These are phyloP conservation scores for Ciconia stormi DNA, from an alignment of 2,113 vertebrate species.

Conservation along the genomic window DNA sequence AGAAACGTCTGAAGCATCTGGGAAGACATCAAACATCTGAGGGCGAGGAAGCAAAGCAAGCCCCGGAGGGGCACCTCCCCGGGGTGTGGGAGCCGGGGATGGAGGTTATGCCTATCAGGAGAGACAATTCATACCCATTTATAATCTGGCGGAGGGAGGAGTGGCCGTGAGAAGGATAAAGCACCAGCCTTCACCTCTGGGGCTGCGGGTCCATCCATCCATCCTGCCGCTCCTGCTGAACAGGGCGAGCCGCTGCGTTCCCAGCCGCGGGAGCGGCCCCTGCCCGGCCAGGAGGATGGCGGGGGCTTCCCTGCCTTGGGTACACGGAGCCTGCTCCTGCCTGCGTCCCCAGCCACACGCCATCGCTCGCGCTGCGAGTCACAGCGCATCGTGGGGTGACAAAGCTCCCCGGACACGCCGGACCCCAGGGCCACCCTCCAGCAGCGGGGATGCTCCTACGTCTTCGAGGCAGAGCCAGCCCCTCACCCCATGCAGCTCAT, in stretches of 20 bases:
- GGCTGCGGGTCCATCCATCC: constrained; percentile 16
- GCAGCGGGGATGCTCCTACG: not conserved
- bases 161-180: not conserved
- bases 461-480: not conserved
- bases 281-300: not conserved
- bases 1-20: not conserved
- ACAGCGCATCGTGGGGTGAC: not conserved
- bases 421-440: rapidly evolving
- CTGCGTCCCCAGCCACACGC: not conserved
- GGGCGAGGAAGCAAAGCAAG: not conserved
- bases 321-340: not conserved
- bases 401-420: rapidly evolving
- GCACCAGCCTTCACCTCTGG: not conserved
- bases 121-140: constrained; percentile 14
- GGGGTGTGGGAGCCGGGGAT: not conserved
- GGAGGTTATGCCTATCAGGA: constrained; percentile 28
- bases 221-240: not conserved
- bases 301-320: not conserved
- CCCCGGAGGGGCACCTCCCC: not conserved
- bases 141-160: not conserved
- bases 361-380: rapidly evolving
- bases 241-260: not conserved
- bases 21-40: constrained; percentile 2
- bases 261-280: not conserved
- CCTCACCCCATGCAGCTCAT: rapidly evolving